Conservation (phyloP, 2,797 vertebrate genomes). For the Myotis pilosus region DNA sequence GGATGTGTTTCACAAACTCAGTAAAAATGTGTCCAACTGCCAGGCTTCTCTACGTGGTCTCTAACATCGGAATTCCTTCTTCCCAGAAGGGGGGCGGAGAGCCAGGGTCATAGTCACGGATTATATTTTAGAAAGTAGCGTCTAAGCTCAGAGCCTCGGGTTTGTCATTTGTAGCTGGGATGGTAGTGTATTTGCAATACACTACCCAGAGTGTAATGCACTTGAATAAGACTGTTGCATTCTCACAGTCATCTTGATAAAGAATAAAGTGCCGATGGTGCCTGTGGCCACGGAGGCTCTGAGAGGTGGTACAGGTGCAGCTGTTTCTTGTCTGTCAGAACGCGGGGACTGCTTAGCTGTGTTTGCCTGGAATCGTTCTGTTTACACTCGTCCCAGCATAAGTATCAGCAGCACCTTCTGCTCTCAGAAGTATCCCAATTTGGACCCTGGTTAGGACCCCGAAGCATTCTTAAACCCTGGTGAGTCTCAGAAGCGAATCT, state of each 20-base stretch:
- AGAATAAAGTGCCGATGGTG: accelerated
- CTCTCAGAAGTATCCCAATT: neutral
- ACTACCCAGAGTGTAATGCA: no score
- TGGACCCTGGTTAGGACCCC: neutral
- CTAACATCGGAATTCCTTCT: neutral
- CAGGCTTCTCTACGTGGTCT: neutral
- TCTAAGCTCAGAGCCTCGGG: neutral
- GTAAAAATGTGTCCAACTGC: neutral
- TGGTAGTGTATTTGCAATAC: no score
- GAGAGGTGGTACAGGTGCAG: neutral
- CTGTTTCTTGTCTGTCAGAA: neutral
- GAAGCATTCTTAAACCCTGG: neutral
- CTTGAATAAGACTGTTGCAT: no score
- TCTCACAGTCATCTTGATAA: neutral
- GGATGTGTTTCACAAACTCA: neutral
- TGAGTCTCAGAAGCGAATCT: neutral
- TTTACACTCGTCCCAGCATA: neutral
- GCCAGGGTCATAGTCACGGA: neutral
- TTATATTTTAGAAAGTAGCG: neutral
- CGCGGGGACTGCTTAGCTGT: accelerated
- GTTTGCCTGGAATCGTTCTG: neutral
- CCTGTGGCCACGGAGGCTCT: accelerated
- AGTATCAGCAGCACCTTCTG: neutral
- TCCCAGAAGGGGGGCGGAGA: neutral
- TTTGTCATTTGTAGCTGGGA: neutral